Base-by-base conservation (phyloP, 2,888 invertebrate species). In the Microctonus hyperodae region DNA sequence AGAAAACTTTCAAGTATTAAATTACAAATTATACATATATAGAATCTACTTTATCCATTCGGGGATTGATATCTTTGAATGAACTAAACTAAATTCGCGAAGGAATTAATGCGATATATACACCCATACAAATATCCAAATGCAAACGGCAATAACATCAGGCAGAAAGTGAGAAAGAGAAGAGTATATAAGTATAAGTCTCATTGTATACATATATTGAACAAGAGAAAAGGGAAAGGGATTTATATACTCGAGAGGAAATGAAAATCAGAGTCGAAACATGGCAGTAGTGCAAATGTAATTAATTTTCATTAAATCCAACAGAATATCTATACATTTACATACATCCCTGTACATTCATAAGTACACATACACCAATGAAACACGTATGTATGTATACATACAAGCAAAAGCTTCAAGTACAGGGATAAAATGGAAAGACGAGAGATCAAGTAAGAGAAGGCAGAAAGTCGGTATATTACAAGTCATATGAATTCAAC, bases 211-310 rank as follows among this genome's bases (percentile, higher is more conserved):
- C n/a, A n/a, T n/a, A n/a, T n/a, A 44, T 51, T 61, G 25, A n/a
- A 23, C 20, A 28, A 22, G 37, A 23, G 58, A n/a, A 37, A n/a
- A 11, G 28, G 22, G 37, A 35, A 44, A 64, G 58, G 56, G 58
- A 67, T 64, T 67, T 61, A n/a, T n/a, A n/a, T n/a, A n/a, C 70
- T 70, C 62, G 66, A 72, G 70, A 72, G 71, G 69, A 73, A 72
- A 68, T 64, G 64, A 69, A 65, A 70, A 73, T 73, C 65, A 69
- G 67, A 71, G 62, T 55, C 37, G 61, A 51, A 57, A 56, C 57
- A 31, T 23, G 56, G 62, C n/a, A 67, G 66, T n/a, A 67, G 66
- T 33, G 62, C 62, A 56, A 58, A 62, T 67, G 67, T 67, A 67
- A 67, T 63, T 67, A 67, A 67, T 67, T 67, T 67, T 58, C 35